These are phyloP conservation scores for Pygmarrhopalites habei DNA, from an alignment of 1,140 invertebrate species.

Conservation along the genomic window DNA sequence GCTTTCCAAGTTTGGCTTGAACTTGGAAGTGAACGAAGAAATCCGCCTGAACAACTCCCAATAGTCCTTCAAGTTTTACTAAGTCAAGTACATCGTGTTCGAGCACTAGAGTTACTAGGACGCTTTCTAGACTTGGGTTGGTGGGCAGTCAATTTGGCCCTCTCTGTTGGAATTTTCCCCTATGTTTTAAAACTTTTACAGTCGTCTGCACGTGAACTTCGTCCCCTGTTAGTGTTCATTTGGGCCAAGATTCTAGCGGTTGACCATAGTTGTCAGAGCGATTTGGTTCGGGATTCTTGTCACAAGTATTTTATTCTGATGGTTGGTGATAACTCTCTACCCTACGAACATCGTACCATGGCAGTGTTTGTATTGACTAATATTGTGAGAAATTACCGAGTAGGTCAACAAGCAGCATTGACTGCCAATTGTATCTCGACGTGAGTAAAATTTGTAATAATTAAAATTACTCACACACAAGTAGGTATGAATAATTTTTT, in stretches of 20 bases:
- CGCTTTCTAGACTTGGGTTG: constrained; percentile 91
- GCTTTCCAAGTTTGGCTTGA: constrained; percentile 97
- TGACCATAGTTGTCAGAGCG: constrained; percentile 86
- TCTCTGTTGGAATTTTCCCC: constrained; percentile 97
- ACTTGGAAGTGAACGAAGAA: constrained; percentile 64
- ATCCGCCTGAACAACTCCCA: constrained; percentile 90
- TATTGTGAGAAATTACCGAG: constrained; percentile 80
- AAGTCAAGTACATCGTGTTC: constrained; percentile 90
- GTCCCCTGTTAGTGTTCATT: constrained; percentile 90
- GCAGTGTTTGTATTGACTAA: constrained; percentile 86
- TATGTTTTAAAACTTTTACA: constrained; percentile 95
- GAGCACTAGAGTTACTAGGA: constrained; percentile 90
- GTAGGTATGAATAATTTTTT: constrained; percentile 80
- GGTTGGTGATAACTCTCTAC: constrained; percentile 73
- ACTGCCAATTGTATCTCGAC: constrained; percentile 80
- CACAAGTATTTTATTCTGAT: constrained; percentile 92
- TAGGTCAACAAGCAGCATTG: constrained; percentile 78
- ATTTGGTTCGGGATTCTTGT: constrained; percentile 88
- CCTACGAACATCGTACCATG: constrained; percentile 76
- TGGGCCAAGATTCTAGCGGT: constrained; percentile 99
- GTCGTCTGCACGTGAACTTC: constrained; percentile 81
- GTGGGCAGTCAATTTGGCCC: constrained; percentile 92
- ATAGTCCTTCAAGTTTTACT: constrained; percentile 96
- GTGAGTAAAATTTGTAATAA: constrained; percentile 80
- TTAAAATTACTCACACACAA: too few relatives aligned